These are phyloP conservation scores for Pseudomyrmex pallidus DNA, from an alignment of 1,140 invertebrate genomes.

Conservation along the genomic window DNA sequence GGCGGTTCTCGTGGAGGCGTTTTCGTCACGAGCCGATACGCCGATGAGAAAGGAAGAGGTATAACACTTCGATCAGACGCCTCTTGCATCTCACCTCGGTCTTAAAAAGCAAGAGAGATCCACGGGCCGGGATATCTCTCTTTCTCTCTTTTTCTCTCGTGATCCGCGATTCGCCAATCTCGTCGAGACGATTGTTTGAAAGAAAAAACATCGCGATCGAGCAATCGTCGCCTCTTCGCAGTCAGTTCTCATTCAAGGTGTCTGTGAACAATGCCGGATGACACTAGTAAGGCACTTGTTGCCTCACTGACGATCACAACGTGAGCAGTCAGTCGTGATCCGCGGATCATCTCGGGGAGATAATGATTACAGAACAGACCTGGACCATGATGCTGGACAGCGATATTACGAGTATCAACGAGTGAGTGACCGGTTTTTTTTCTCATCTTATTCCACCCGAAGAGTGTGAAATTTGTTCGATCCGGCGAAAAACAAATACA, in stretches of 20 bases:
- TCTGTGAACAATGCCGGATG: constrained; percentile 73
- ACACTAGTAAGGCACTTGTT: constrained; percentile 69
- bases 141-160: background rate
- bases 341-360: constrained; percentile 78
- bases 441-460: background rate
- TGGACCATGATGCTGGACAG: constrained; percentile 86
- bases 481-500: background rate
- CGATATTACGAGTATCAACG: constrained; percentile 83
- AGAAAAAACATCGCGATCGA: constrained; percentile 50
- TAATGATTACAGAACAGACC: constrained; percentile 86
- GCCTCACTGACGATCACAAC: constrained; percentile 74
- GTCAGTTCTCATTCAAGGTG: constrained; percentile 74
- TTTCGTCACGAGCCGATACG: constrained; percentile 56
- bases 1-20: constrained; percentile 55
- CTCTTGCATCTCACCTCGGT: constrained; percentile 47
- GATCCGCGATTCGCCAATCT: background rate
- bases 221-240: constrained; percentile 66
- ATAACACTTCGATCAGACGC: constrained; percentile 50
- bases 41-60: constrained; percentile 40
- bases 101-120: constrained; percentile 9
- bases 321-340: constrained; percentile 73
- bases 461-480: constrained; percentile 20
- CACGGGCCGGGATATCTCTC: background rate
- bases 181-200: background rate
- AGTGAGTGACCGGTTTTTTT: constrained; percentile 76